These are phyloP conservation scores for Halichondria panicea DNA, from an alignment of 37 sponge, comb jelly and placozoan species.

Conservation along the genomic window DNA sequence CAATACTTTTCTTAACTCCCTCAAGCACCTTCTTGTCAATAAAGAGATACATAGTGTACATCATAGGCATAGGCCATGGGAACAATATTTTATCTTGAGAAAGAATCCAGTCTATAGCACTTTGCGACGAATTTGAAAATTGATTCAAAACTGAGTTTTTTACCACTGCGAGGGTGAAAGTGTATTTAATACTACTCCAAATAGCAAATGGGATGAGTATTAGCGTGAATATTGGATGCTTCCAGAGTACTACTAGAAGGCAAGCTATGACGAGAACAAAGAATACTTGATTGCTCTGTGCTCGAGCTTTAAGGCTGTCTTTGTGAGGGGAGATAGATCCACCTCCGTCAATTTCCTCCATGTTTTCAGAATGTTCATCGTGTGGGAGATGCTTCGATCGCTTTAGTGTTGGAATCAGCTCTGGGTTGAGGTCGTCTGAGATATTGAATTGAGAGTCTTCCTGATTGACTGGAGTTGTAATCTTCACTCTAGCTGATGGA, in stretches of 20 bases:
- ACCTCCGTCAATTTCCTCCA: too few species aligned
- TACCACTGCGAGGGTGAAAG: background rate
- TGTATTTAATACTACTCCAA: conserved; percentile 16
- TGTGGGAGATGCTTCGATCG: too few species aligned
- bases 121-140: background rate
- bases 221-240: conserved; percentile 23
- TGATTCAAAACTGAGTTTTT: background rate
- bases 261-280: conserved; percentile 18
- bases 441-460: too few species aligned
- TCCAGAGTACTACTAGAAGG: conserved; percentile 27
- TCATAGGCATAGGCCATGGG: conserved; percentile 32
- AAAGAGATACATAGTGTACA: conserved; percentile 13
- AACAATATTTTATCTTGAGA: too few species aligned
- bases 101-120: background rate
- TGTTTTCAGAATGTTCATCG: too few species aligned
- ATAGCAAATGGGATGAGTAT: conserved; percentile 21
- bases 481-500: too few species aligned
- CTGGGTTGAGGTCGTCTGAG: too few species aligned
- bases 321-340: too few species aligned
- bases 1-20: conserved; percentile 12
- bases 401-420: too few species aligned
- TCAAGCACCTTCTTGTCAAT: conserved; percentile 3
- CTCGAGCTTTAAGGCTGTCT: background rate
- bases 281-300: conserved; percentile 18
- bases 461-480: too few species aligned